phyloP scores from a whole-genome alignment of 2,113 vertebrate species.

The Nothoprocta perdicaria region DNA sequence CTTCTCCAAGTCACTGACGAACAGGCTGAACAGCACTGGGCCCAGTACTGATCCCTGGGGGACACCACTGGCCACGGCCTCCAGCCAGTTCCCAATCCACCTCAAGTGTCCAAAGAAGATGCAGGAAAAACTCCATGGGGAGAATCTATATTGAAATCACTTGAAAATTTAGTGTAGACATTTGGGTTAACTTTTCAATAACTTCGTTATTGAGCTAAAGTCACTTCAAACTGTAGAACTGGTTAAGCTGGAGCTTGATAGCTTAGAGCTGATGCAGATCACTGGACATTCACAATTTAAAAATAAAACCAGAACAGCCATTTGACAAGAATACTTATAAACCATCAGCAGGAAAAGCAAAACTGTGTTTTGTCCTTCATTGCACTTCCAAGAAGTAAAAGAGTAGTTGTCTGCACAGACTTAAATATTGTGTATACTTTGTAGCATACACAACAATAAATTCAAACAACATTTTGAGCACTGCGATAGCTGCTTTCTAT shows the following conservation, averaged over 20 bases:
- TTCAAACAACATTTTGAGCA: neutral
- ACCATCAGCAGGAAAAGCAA: neutral
- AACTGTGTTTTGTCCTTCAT: neutral
- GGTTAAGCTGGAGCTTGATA: neutral
- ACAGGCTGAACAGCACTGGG: too few relatives aligned
- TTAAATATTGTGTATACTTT: neutral
- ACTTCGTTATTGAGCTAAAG: neutral
- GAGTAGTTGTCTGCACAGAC: neutral
- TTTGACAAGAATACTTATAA: neutral
- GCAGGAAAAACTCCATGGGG: neutral
- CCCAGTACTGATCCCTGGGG: too few relatives aligned
- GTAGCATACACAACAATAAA: neutral
- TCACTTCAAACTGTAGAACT: neutral
- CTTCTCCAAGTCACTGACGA: too few relatives aligned
- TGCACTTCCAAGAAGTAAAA: neutral
- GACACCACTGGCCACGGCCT: too few relatives aligned
- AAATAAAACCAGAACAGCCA: neutral
- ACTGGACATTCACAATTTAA: neutral
- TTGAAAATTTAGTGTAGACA: neutral
- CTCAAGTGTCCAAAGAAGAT: neutral
- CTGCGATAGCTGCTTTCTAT: neutral
- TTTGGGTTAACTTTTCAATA: rapidly evolving
- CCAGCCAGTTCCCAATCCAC: too few relatives aligned
- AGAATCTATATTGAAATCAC: neutral
- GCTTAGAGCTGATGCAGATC: neutral